Evolutionary conservation across 2,797 vertebrate genomes (phyloP).

Genomic region (Myotis findleyi): DNA sequence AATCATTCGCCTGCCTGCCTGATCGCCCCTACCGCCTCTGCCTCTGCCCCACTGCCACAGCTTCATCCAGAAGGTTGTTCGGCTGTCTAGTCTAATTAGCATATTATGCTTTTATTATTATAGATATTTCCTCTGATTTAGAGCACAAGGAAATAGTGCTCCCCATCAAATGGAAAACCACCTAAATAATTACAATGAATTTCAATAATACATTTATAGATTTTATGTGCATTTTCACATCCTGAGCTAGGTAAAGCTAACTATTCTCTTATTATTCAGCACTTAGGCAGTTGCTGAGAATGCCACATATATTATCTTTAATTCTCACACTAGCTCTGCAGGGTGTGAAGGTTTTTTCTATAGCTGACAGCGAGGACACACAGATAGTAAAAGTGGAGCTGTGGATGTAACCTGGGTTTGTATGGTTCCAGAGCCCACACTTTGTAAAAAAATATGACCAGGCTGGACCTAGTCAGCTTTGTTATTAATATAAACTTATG

Average conservation of each 20-base stretch:
- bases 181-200: not conserved
- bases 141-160: not conserved
- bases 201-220: not conserved
- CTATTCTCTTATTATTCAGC: slow-evolving; percentile 4
- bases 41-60: too few species aligned
- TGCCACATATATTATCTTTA: slow-evolving; percentile 28
- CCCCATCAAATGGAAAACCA: not conserved
- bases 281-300: not conserved
- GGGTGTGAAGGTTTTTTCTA: not conserved
- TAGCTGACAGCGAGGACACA: not conserved
- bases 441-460: slow-evolving; percentile 42
- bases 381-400: not conserved
- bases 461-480: slow-evolving; percentile 32
- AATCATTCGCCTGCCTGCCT: too few species aligned
- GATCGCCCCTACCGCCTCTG: too few species aligned
- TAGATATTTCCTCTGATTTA: not conserved
- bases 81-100: too few species aligned
- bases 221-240: not conserved
- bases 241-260: not conserved
- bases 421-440: not conserved
- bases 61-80: too few species aligned
- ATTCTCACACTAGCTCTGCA: slow-evolving; percentile 16
- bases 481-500: slow-evolving; percentile 6
- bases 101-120: too few species aligned
- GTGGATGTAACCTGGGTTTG: not conserved